A percentile compares a stretch with the other conserved stretches of the same genome.
Conservation (phyloP, 64 coral and sea anemone genomes). For the Astreopora myriophthalma region DNA sequence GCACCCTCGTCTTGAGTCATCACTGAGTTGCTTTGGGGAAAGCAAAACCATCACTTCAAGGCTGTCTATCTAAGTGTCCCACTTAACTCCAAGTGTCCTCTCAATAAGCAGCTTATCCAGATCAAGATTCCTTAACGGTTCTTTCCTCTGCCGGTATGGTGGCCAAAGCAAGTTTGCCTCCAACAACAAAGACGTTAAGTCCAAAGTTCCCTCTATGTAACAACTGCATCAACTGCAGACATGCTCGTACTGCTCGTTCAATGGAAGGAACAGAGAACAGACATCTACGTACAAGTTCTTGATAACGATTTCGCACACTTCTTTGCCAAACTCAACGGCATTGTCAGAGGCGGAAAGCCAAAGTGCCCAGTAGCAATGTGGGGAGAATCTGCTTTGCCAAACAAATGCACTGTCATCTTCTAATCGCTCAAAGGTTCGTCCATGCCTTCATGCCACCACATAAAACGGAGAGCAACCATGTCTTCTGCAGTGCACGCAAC, state of each 20-base stretch:
- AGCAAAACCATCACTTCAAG: constrained; percentile 35
- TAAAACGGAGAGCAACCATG: constrained; percentile 17
- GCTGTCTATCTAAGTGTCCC: constrained; percentile 46
- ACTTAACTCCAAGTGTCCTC: constrained; percentile 62
- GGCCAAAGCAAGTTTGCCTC: constrained; percentile 16
- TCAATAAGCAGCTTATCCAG: constrained; percentile 48
- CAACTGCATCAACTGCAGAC: constrained; percentile 20
- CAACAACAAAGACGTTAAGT: constrained; percentile 50
- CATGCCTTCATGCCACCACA: constrained; percentile 46
- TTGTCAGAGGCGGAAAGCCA: constrained; percentile 48
- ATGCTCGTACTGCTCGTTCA: constrained; percentile 21
- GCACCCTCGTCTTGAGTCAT: not conserved
- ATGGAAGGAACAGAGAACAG: constrained; percentile 41
- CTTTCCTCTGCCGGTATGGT: constrained; percentile 57
- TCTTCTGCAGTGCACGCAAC: constrained; percentile 35
- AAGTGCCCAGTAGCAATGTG: constrained; percentile 55
- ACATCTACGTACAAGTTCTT: constrained; percentile 73
- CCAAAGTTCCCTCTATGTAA: constrained; percentile 63
- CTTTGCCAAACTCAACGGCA: constrained; percentile 36
- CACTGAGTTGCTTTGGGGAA: not conserved
- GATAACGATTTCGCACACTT: constrained; percentile 28
- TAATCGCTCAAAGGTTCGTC: constrained; percentile 32
- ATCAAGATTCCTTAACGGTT: constrained; percentile 43
- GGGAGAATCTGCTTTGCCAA: constrained; percentile 61
- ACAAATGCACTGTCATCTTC: constrained; percentile 68